A percentile compares a stretch with the other conserved stretches of the same genome.
phyloP scores from a whole-genome alignment of 1,140 invertebrate genomes.

The Aporrectodea caliginosa region DNA sequence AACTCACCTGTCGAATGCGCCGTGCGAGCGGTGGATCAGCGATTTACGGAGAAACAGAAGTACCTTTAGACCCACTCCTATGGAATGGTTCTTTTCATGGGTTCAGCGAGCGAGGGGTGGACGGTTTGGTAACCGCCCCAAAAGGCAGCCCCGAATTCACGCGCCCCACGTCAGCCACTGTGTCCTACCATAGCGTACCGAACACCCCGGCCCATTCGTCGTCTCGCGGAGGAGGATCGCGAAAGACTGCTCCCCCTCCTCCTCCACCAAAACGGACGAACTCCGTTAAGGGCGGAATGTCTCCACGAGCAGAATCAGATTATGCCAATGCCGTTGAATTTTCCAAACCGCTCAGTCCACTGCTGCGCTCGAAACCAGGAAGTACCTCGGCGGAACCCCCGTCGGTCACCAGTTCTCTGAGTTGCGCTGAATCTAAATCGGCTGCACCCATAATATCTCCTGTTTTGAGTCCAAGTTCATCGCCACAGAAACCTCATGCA shows the following conservation, averaged over 20 bases:
- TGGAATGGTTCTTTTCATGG: neutral
- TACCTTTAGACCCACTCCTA: neutral
- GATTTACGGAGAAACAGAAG: neutral
- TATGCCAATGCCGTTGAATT: neutral
- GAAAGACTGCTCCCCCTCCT: conserved; percentile 22
- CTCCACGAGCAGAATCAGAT: neutral
- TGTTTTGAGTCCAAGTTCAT: neutral
- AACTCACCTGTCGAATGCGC: neutral
- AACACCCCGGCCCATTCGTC: neutral
- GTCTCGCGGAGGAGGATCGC: neutral
- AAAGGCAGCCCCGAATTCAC: neutral
- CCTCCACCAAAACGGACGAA: conserved; percentile 60
- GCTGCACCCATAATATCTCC: too few relatives aligned
- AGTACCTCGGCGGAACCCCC: neutral
- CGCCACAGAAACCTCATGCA: neutral
- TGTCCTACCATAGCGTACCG: neutral
- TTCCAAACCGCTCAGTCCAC: neutral
- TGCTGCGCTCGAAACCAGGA: neutral
- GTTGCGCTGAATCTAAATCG: too few relatives aligned
- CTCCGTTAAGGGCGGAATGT: conserved; percentile 53
- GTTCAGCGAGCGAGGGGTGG: neutral
- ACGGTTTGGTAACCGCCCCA: neutral
- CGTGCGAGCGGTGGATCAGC: conserved; percentile 14
- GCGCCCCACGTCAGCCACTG: neutral
- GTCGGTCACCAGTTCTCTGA: neutral